Conservation (phyloP, 1,140 invertebrate genomes). For the Oryzaephilus surinamensis region DNA sequence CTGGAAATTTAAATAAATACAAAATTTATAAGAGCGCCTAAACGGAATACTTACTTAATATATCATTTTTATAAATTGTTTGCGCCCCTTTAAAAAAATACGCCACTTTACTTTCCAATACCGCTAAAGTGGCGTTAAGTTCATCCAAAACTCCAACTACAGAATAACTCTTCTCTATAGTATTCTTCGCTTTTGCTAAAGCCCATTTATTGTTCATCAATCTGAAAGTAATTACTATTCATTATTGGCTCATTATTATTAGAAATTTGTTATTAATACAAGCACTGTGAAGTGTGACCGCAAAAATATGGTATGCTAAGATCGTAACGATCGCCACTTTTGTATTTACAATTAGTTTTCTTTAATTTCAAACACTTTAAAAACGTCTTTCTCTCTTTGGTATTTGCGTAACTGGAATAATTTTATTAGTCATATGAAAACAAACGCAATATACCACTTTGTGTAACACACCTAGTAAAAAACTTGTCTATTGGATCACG, state of each 20-base stretch:
- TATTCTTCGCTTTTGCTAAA: slow-evolving; percentile 49
- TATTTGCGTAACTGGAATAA: slow-evolving; percentile 4
- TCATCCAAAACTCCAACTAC: slow-evolving; percentile 56
- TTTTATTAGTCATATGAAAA: neutral
- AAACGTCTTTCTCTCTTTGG: too few species aligned
- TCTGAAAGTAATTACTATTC: slow-evolving; percentile 31
- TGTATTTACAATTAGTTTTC: too few species aligned
- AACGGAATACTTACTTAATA: slow-evolving; percentile 40
- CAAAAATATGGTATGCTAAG: slow-evolving; percentile 45
- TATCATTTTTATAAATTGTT: slow-evolving; percentile 41
- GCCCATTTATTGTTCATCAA: slow-evolving; percentile 50
- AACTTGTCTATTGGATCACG: slow-evolving; percentile 48
- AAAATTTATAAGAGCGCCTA: neutral
- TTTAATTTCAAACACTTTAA: too few species aligned
- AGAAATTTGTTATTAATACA: slow-evolving; percentile 37
- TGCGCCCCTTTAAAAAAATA: slow-evolving; percentile 49
- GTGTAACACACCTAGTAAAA: slow-evolving; percentile 26
- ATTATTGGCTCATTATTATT: too few species aligned
- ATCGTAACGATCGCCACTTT: slow-evolving; percentile 1
- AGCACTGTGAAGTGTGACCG: slow-evolving; percentile 50
- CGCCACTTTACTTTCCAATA: slow-evolving; percentile 47
- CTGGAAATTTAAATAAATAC: slow-evolving; percentile 12
- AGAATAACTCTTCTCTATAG: slow-evolving; percentile 52
- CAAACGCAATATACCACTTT: neutral
- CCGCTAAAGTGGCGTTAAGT: slow-evolving; percentile 47